phyloP scores from a whole-genome alignment of 1,140 invertebrate species.

The Gonioctena quinquepunctata region DNA sequence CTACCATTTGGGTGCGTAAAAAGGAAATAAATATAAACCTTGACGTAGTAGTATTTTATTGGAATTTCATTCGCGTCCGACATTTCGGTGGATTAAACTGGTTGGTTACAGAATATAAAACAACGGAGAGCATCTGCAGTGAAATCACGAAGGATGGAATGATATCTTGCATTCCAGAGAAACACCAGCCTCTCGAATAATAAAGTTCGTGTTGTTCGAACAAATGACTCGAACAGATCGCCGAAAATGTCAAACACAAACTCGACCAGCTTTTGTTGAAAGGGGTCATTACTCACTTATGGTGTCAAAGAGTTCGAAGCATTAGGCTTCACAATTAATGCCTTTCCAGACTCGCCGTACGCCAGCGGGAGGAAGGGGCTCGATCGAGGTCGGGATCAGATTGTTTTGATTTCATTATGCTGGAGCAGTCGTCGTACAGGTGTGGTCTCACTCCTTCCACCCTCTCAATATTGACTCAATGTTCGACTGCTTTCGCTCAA shows the following conservation, averaged over 20 bases:
- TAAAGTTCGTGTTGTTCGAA: constrained; percentile 17
- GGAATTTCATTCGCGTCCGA: neutral
- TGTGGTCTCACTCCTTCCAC: neutral
- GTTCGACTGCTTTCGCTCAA: no score
- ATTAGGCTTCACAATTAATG: constrained; percentile 27
- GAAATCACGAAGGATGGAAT: constrained; percentile 23
- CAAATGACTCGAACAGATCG: constrained; percentile 27
- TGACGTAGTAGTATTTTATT: no score
- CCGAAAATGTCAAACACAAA: neutral
- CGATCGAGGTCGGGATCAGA: constrained; percentile 1
- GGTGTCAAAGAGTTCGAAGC: constrained; percentile 26
- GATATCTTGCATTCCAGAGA: constrained; percentile 25
- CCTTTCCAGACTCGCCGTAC: constrained; percentile 19
- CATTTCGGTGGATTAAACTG: neutral
- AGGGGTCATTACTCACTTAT: constrained; percentile 26
- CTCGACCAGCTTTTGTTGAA: constrained; percentile 4
- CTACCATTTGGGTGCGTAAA: no score
- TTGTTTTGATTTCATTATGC: constrained; percentile 35
- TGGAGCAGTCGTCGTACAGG: constrained; percentile 19
- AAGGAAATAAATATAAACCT: neutral
- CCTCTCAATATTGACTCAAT: neutral
- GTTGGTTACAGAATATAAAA: neutral
- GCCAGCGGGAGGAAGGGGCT: constrained; percentile 8
- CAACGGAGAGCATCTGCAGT: constrained; percentile 10
- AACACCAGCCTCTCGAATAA: constrained; percentile 20